Percentiles rank a stretch among this genome's conserved stretches.
Conservation (phyloP, 2,888 invertebrate genomes). For the Baccha elongata region DNA sequence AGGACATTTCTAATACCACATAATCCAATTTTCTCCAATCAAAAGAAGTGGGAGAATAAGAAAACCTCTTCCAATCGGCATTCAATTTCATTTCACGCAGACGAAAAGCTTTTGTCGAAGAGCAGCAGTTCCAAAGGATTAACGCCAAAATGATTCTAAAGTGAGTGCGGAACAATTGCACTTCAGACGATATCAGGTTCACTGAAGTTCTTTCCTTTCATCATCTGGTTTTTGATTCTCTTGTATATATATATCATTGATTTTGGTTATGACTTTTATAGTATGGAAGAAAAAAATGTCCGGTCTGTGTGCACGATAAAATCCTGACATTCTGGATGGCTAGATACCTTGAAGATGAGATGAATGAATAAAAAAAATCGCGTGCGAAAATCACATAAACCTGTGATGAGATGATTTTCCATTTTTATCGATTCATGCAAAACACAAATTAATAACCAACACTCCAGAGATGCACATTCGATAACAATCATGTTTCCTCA, state of each 20-base stretch:
- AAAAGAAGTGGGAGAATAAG: background rate
- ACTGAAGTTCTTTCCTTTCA: background rate
- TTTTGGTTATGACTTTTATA: constrained; percentile 27
- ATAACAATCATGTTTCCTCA: constrained; percentile 63
- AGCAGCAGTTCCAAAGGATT: constrained; percentile 53
- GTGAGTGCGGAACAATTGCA: constrained; percentile 40
- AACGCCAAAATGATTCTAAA: constrained; percentile 61
- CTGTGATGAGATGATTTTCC: constrained; percentile 62
- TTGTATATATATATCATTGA: background rate
- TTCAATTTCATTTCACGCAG: constrained; percentile 53
- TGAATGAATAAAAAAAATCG: constrained; percentile 39
- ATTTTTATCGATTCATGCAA: constrained; percentile 70
- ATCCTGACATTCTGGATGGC: constrained; percentile 39
- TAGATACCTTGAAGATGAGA: background rate
- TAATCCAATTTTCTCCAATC: constrained; percentile 63
- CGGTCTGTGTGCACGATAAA: constrained; percentile 20
- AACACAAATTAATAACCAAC: constrained; percentile 67
- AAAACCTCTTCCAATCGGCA: constrained; percentile 25
- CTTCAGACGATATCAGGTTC: constrained; percentile 56
- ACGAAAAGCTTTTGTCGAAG: constrained; percentile 23
- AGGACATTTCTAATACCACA: constrained; percentile 70
- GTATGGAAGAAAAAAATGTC: constrained; percentile 8
- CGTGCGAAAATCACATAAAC: constrained; percentile 60
- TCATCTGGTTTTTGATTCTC: background rate
- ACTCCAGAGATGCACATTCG: constrained; percentile 47